A percentile compares a stretch with the other conserved stretches of the same genome.
Conservation (phyloP, 2,888 invertebrate genomes). For the Diloba caeruleocephala region DNA sequence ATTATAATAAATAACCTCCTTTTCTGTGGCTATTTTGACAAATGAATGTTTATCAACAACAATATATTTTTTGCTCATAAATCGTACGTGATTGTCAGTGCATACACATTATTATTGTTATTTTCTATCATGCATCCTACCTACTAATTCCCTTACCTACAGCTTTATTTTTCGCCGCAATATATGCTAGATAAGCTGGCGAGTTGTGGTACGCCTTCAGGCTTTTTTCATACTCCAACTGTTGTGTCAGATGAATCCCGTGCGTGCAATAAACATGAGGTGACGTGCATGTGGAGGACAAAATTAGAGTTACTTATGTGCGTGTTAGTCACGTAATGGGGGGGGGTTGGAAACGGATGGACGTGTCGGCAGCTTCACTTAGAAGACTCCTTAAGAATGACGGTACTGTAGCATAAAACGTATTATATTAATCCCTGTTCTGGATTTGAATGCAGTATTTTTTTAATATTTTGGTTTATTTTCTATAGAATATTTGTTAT, state of each 20-base stretch:
- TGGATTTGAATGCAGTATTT: no score
- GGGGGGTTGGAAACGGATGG: slow-evolving; percentile 25
- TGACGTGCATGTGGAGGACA: slow-evolving; percentile 81
- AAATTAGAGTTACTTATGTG: slow-evolving; percentile 75
- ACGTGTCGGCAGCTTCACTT: slow-evolving; percentile 13
- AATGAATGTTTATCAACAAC: no score
- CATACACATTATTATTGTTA: slow-evolving; percentile 1
- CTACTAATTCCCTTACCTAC: slow-evolving; percentile 88
- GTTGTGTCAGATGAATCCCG: slow-evolving; percentile 58
- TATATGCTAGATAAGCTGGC: slow-evolving; percentile 97
- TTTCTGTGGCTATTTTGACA: no score
- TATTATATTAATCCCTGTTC: no score
- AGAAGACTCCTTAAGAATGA: no score
- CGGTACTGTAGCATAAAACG: no score
- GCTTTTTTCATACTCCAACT: slow-evolving; percentile 97
- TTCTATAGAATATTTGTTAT: no score
- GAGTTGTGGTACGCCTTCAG: slow-evolving; percentile 98
- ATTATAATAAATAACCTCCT: no score
- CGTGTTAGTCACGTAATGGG: slow-evolving; percentile 76
- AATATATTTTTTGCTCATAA: no score
- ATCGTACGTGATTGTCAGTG: no score
- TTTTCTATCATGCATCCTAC: slow-evolving; percentile 39
- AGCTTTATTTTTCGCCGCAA: slow-evolving; percentile 97
- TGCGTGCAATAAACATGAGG: slow-evolving; percentile 72
- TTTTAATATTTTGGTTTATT: no score